phyloP scores from a whole-genome alignment of 2,888 invertebrate species.

The Teinopalpus imperialis region DNA sequence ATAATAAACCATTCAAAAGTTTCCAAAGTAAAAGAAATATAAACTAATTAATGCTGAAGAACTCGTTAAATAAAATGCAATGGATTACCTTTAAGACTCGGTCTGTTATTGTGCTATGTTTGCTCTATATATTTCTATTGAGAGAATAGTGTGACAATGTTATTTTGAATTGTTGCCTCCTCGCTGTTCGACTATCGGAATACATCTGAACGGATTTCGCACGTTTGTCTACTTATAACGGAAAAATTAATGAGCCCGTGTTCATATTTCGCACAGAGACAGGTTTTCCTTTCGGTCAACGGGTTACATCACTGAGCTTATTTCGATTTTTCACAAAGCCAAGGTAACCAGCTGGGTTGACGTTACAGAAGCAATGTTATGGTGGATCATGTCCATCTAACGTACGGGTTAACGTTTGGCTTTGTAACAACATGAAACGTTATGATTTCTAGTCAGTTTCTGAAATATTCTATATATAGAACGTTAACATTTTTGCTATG shows the following conservation, averaged over 20 bases:
- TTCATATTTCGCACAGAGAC: constrained; percentile 15
- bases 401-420: neutral
- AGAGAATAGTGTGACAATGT: neutral
- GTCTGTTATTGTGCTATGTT: neutral
- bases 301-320: constrained; percentile 13
- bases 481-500: no score
- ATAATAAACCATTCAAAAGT: no score
- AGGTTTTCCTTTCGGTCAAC: constrained; percentile 19
- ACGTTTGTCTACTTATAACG: constrained; percentile 22
- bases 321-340: constrained; percentile 17
- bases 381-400: neutral
- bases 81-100: constrained; percentile 14
- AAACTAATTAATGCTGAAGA: no score
- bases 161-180: constrained; percentile 12
- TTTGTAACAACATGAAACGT: neutral
- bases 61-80: no score
- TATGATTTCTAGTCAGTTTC: neutral
- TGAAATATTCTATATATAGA: neutral
- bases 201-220: constrained; percentile 24
- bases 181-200: constrained; percentile 14
- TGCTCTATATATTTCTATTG: constrained; percentile 7
- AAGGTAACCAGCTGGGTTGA: constrained; percentile 15
- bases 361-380: constrained; percentile 13
- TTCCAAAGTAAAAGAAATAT: no score
- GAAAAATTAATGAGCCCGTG: constrained; percentile 16